These are phyloP conservation scores for Sorex maritimensis DNA, from an alignment of 2,797 vertebrate genomes.

Conservation along the genomic window DNA sequence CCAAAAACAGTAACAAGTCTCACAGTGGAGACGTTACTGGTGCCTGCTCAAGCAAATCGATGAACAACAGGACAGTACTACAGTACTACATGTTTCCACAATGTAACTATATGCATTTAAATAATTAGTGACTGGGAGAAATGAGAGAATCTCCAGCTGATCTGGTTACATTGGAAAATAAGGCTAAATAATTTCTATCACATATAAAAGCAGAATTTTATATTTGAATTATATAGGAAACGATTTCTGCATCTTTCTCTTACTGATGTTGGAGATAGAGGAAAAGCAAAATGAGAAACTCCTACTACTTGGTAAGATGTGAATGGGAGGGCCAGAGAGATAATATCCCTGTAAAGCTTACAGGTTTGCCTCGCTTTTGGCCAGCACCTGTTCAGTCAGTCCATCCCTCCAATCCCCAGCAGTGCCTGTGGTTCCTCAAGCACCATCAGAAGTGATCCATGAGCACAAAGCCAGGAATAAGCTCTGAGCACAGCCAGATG, in stretches of 20 bases:
- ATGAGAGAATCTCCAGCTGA: background rate
- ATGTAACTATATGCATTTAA: constrained; percentile 6
- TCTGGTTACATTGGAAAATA: constrained; percentile 42
- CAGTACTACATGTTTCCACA: constrained; percentile 7
- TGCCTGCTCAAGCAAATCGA: too few relatives aligned
- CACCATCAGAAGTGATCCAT: too few relatives aligned
- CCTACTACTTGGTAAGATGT: background rate
- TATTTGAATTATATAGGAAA: constrained; percentile 30
- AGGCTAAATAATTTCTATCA: constrained; percentile 14
- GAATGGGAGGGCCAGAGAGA: background rate
- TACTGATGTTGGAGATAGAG: constrained; percentile 53
- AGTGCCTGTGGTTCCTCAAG: too few relatives aligned
- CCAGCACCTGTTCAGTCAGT: too few relatives aligned
- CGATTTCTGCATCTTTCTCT: constrained; percentile 46
- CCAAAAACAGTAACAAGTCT: too few relatives aligned
- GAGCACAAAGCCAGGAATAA: too few relatives aligned
- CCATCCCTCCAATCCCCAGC: too few relatives aligned
- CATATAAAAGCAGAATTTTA: constrained; percentile 31
- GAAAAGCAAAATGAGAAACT: constrained; percentile 43
- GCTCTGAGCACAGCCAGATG: too few relatives aligned
- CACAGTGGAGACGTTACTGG: too few relatives aligned
- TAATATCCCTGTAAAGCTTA: too few relatives aligned
- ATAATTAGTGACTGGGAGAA: background rate
- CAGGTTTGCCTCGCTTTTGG: too few relatives aligned
- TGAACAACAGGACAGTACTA: too few relatives aligned